A percentile compares a stretch with the other conserved stretches of the same genome.
Evolutionary conservation across 2,888 invertebrate genomes (phyloP).

Genomic region (Drosophila eohydei): DNA sequence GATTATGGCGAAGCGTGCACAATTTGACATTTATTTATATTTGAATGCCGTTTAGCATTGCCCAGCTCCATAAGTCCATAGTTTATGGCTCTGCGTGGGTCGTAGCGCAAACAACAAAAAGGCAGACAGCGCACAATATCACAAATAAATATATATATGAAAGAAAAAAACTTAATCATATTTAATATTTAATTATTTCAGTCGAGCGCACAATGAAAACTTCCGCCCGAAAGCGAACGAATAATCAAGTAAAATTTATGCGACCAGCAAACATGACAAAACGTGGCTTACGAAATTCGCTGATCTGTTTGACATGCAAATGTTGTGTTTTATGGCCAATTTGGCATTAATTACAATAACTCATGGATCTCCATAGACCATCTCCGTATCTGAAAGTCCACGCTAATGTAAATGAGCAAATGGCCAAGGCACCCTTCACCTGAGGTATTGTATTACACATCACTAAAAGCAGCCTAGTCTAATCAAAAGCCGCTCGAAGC

Average conservation of each 20-base stretch:
- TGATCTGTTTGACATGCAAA: conserved; percentile 74
- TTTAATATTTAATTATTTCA: conserved; percentile 79
- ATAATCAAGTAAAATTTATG: conserved; percentile 50
- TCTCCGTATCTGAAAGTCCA: conserved; percentile 50
- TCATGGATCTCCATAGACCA: conserved; percentile 41
- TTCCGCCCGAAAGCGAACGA: conserved; percentile 60
- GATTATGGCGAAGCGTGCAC: conserved; percentile 76
- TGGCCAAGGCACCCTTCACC: conserved; percentile 53
- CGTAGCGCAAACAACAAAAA: conserved; percentile 23
- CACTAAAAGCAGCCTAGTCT: neutral
- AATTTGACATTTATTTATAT: conserved; percentile 78
- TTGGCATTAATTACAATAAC: conserved; percentile 77
- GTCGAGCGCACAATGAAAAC: conserved; percentile 68
- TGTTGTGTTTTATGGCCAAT: conserved; percentile 79
- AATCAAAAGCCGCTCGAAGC: conserved; percentile 26
- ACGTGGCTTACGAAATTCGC: conserved; percentile 56
- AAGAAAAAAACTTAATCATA: conserved; percentile 60
- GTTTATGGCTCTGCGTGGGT: conserved; percentile 73
- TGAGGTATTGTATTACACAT: conserved; percentile 28
- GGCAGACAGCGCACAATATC: conserved; percentile 14
- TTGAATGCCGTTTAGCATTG: conserved; percentile 77
- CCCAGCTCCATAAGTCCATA: conserved; percentile 62
- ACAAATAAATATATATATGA: neutral
- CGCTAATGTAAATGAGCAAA: conserved; percentile 50
- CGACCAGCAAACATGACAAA: conserved; percentile 42